These are phyloP conservation scores for Hofmannophila pseudospretella DNA, from an alignment of 2,888 invertebrate species.

Conservation along the genomic window DNA sequence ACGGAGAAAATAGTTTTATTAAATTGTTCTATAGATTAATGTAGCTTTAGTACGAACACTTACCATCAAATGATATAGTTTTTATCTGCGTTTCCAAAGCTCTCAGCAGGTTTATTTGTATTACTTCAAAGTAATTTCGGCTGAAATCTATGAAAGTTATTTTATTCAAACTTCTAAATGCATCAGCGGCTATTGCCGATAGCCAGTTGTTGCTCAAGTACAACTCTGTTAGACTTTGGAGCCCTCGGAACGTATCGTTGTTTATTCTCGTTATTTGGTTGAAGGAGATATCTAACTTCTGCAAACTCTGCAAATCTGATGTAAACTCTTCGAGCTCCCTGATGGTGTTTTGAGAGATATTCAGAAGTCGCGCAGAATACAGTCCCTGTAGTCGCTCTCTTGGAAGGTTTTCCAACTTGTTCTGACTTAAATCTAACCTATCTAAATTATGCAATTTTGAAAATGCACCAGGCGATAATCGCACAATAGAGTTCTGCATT, in stretches of 20 bases:
- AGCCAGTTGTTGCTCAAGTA: constrained; percentile 91
- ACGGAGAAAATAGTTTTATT: too few species aligned
- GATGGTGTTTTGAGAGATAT: constrained; percentile 90
- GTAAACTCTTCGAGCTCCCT: constrained; percentile 90
- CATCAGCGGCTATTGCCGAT: constrained; percentile 85
- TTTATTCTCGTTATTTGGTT: constrained; percentile 89
- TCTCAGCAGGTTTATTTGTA: constrained; percentile 86
- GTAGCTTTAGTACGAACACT: too few species aligned
- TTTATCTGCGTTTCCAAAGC: constrained; percentile 90
- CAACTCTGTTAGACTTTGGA: constrained; percentile 87
- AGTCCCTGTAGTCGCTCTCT: constrained; percentile 90
- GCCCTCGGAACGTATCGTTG: constrained; percentile 85
- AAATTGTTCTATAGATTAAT: too few species aligned
- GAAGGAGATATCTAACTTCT: constrained; percentile 88
- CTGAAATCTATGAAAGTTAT: constrained; percentile 87
- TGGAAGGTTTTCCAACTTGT: constrained; percentile 89
- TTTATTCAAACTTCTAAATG: constrained; percentile 86
- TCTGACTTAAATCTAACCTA: constrained; percentile 88
- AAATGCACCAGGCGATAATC: constrained; percentile 91
- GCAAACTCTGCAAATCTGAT: constrained; percentile 84
- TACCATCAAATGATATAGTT: constrained; percentile 88
- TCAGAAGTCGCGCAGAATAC: constrained; percentile 83
- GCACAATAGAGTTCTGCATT: constrained; percentile 84
- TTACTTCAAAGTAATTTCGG: constrained; percentile 88
- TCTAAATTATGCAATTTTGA: constrained; percentile 85